Percentiles rank a stretch among this genome's conserved stretches.
phyloP scores from a whole-genome alignment of 2,888 invertebrate species.

The Aplocera efformata region DNA sequence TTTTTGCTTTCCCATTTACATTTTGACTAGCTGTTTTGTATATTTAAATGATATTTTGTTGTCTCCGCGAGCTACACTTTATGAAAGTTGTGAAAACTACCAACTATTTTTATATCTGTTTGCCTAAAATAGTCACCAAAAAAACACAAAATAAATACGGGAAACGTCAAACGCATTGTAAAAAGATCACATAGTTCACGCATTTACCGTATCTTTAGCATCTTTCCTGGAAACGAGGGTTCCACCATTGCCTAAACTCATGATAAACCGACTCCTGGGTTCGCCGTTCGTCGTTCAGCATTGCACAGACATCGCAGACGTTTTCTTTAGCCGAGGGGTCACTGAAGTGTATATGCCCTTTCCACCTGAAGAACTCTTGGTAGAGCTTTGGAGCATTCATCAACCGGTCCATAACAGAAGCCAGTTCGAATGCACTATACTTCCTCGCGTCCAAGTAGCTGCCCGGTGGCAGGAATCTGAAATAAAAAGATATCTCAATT shows the following conservation, averaged over 20 bases:
- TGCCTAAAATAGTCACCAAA: too few relatives aligned
- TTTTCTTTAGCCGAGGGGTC: constrained; percentile 40
- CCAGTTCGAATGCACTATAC: constrained; percentile 37
- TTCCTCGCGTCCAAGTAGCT: constrained; percentile 55
- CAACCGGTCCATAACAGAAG: constrained; percentile 41
- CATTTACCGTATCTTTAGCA: constrained; percentile 20
- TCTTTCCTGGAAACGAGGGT: constrained; percentile 35
- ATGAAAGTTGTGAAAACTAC: too few relatives aligned
- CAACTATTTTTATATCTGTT: too few relatives aligned
- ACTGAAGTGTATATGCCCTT: constrained; percentile 42
- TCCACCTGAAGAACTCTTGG: constrained; percentile 53
- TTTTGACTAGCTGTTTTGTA: too few relatives aligned
- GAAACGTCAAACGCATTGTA: too few relatives aligned
- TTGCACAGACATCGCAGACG: constrained; percentile 53
- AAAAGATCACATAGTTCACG: too few relatives aligned
- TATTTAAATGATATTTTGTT: too few relatives aligned
- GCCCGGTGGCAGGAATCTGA: constrained; percentile 65
- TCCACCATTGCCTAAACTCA: constrained; percentile 58
- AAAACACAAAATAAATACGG: too few relatives aligned
- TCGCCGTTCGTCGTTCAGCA: constrained; percentile 41
- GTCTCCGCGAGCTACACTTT: too few relatives aligned
- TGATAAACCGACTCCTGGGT: constrained; percentile 31
- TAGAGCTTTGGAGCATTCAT: constrained; percentile 45
- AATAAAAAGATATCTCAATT: constrained; percentile 16
- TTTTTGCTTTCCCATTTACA: too few relatives aligned